A percentile compares a stretch with the other conserved stretches of the same genome.
These are phyloP conservation scores for Burhinus bistriatus DNA, from an alignment of 2,113 vertebrate genomes.

Conservation along the genomic window DNA sequence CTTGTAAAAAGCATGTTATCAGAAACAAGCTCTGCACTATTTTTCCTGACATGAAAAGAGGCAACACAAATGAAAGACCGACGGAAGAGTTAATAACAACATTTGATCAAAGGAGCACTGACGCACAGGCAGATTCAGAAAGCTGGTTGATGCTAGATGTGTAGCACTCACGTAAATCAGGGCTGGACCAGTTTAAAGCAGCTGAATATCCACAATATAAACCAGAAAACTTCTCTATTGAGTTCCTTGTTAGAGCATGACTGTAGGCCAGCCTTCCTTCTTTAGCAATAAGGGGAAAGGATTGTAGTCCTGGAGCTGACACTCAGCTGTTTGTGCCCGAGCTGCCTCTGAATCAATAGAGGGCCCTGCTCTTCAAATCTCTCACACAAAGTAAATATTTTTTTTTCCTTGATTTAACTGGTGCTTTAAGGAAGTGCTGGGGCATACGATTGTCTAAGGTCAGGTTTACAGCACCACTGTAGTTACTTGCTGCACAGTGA, in stretches of 20 bases:
- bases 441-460: background rate
- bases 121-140: background rate
- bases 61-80: background rate
- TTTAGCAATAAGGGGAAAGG: background rate
- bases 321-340: background rate
- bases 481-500: background rate
- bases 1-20: background rate
- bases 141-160: background rate
- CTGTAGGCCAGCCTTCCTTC: background rate
- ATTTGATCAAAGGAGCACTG: background rate
- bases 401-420: background rate
- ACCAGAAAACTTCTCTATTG: background rate
- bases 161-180: background rate
- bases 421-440: background rate
- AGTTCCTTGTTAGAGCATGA: background rate
- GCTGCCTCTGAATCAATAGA: background rate
- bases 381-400: background rate
- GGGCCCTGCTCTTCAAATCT: background rate
- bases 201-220: background rate
- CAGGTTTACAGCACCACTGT: background rate
- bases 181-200: background rate
- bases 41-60: background rate
- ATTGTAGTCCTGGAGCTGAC: background rate
- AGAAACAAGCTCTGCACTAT: background rate
- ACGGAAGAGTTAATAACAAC: background rate